These are phyloP conservation scores for Parelbella ahira DNA, from an alignment of 2,888 invertebrate species.

Conservation along the genomic window DNA sequence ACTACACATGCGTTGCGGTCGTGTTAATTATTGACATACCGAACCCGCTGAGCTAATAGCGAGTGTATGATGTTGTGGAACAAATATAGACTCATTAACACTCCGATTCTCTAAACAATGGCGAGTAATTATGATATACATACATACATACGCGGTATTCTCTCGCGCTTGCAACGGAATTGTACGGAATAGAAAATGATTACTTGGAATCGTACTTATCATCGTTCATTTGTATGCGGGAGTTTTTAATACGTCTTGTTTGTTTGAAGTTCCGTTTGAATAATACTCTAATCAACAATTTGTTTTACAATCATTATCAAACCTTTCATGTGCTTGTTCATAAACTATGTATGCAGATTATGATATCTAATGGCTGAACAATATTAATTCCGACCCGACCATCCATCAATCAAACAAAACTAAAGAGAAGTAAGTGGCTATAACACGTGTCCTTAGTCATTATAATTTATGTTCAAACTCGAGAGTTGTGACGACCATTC, in stretches of 20 bases:
- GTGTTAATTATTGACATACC: slow-evolving; percentile 44
- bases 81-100: slow-evolving; percentile 44
- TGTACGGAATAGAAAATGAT: background rate
- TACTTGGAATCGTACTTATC: slow-evolving; percentile 2
- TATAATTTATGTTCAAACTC: slow-evolving; percentile 26
- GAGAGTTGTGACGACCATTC: slow-evolving; percentile 26
- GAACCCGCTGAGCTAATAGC: slow-evolving; percentile 37
- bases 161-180: background rate
- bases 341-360: no score
- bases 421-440: slow-evolving; percentile 6
- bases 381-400: no score
- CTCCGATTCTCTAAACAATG: slow-evolving; percentile 45
- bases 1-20: slow-evolving; percentile 38
- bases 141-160: background rate
- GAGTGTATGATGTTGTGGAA: background rate
- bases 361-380: no score
- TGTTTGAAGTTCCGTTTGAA: no score
- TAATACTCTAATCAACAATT: no score
- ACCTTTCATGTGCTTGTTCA: no score
- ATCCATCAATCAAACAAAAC: slow-evolving; percentile 5
- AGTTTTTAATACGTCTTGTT: no score
- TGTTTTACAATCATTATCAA: no score
- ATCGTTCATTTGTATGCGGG: background rate
- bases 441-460: slow-evolving; percentile 13
- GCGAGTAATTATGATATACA: slow-evolving; percentile 38